These are phyloP conservation scores for Clarias pachynema DNA, from an alignment of 2,797 vertebrate genomes.

Conservation along the genomic window DNA sequence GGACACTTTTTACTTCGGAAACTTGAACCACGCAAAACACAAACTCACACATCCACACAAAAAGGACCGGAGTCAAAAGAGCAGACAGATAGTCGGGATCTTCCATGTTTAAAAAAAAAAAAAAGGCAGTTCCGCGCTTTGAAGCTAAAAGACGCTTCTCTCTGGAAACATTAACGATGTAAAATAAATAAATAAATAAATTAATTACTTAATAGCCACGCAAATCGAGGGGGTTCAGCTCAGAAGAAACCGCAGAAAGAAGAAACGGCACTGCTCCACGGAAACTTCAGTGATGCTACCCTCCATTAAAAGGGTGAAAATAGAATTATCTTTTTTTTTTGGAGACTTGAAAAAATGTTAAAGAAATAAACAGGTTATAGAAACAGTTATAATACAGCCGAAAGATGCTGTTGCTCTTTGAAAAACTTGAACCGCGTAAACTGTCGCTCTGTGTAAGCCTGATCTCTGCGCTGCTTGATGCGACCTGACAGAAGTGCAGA, in stretches of 20 bases:
- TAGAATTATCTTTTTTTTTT: background rate
- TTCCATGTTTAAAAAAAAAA: constrained; percentile 3
- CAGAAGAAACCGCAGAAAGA: constrained; percentile 24
- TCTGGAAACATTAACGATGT: constrained; percentile 27
- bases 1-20: constrained; percentile 69
- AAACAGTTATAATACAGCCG: background rate
- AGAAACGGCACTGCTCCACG: constrained; percentile 14
- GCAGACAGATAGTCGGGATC: constrained; percentile 11
- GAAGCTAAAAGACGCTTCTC: background rate
- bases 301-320: constrained; percentile 31
- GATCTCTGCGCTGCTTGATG: constrained; percentile 20
- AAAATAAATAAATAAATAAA: background rate
- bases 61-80: constrained; percentile 20
- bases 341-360: background rate
- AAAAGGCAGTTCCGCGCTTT: background rate
- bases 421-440: constrained; percentile 8
- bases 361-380: no score
- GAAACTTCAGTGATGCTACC: constrained; percentile 2
- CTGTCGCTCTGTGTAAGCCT: background rate
- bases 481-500: background rate
- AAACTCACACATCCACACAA: constrained; percentile 44
- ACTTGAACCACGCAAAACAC: constrained; percentile 84
- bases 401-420: constrained; percentile 4
- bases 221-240: background rate
- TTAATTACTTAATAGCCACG: background rate